Evolutionary conservation across 2,888 invertebrate species (phyloP).

Genomic region (Agrypnus murinus): DNA sequence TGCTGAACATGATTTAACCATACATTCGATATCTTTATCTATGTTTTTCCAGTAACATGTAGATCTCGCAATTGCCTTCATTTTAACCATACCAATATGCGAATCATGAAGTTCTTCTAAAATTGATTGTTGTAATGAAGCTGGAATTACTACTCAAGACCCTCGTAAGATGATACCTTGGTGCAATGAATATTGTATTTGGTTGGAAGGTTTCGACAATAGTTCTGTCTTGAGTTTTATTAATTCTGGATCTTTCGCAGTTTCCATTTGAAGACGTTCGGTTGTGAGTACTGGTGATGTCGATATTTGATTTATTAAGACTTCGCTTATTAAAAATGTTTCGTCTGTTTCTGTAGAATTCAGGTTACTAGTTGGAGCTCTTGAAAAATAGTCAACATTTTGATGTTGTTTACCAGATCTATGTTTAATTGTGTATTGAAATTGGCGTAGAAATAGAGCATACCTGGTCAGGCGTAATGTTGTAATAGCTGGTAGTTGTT

Average conservation of each 20-base stretch:
- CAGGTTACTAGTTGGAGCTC: background rate
- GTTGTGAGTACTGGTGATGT: background rate
- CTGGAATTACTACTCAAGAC: background rate
- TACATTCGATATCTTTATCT: background rate
- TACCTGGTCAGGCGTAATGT: slow-evolving; percentile 8
- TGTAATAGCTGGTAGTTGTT: background rate
- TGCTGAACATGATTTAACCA: background rate
- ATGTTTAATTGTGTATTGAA: slow-evolving; percentile 7
- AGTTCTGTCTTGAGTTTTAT: background rate
- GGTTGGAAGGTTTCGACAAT: background rate
- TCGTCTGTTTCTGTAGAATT: background rate
- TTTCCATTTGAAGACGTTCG: background rate
- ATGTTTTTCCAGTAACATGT: background rate
- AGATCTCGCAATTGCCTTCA: background rate
- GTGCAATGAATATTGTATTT: background rate
- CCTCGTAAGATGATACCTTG: background rate
- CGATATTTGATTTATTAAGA: background rate
- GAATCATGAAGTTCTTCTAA: background rate
- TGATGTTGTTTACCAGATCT: background rate
- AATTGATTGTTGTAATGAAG: background rate
- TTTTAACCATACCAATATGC: background rate
- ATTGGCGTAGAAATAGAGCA: slow-evolving; percentile 4
- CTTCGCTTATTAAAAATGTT: background rate
- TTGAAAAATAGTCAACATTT: slow-evolving; percentile 12
- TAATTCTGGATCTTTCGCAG: background rate